Conservation (phyloP, 2,888 invertebrate species). For the Poecilobothrus nobilitatus region DNA sequence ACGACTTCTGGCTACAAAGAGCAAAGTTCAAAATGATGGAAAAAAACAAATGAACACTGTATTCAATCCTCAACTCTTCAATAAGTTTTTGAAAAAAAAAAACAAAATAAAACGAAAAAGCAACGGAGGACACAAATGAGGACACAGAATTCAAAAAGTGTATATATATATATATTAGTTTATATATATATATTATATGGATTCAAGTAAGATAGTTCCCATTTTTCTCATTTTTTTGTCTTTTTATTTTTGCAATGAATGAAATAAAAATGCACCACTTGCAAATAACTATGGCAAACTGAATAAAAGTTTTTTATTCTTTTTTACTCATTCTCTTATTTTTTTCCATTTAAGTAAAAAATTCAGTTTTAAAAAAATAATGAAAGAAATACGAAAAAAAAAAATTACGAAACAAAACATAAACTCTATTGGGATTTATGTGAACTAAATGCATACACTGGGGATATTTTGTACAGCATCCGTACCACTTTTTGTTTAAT, state of each 20-base stretch:
- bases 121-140: too few relatives aligned
- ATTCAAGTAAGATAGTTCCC: background rate
- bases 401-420: too few relatives aligned
- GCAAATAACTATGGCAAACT: background rate
- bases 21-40: too few relatives aligned
- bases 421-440: background rate
- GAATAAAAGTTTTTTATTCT: too few relatives aligned
- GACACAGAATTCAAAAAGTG: background rate
- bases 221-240: background rate
- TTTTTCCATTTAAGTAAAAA: background rate
- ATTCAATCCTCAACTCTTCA: background rate
- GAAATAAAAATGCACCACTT: conserved; percentile 1
- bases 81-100: background rate
- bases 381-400: too few relatives aligned
- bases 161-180: background rate
- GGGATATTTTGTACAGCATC: background rate
- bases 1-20: background rate
- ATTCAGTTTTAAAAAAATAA: background rate
- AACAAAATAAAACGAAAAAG: background rate
- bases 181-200: background rate
- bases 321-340: background rate
- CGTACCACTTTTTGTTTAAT: too few relatives aligned
- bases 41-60: background rate
- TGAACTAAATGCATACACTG: background rate
- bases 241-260: background rate